A percentile compares a stretch with the other conserved stretches of the same genome.
Conservation (phyloP, 2,797 vertebrate genomes). For the Staurois parvus region DNA sequence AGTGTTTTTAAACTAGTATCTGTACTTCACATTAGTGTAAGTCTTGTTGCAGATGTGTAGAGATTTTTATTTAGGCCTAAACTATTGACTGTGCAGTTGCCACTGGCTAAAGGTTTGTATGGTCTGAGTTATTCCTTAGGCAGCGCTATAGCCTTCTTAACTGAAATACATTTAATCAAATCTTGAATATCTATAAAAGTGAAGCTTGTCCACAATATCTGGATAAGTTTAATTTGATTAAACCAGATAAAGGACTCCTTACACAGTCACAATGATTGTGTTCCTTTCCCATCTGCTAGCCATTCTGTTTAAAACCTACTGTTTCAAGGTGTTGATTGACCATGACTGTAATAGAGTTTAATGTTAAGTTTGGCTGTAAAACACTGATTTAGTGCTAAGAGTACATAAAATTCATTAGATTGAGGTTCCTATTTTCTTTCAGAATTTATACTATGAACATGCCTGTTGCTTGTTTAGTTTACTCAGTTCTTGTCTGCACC, state of each 20-base stretch:
- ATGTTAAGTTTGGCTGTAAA: neutral
- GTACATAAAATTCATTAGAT: neutral
- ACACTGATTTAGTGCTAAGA: neutral
- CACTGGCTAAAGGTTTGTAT: too few species aligned
- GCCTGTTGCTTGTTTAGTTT: neutral
- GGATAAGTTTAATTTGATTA: too few species aligned
- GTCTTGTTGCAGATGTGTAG: neutral
- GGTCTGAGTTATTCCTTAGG: too few species aligned
- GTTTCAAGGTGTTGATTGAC: too few species aligned
- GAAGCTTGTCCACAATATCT: too few species aligned
- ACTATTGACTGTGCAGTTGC: too few species aligned
- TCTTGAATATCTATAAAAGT: too few species aligned
- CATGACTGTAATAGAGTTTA: neutral
- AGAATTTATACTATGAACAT: neutral
- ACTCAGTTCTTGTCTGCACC: neutral
- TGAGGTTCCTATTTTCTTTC: neutral
- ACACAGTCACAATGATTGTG: neutral
- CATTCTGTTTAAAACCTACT: too few species aligned
- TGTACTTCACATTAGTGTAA: too few species aligned
- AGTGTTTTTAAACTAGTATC: neutral
- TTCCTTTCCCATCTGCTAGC: too few species aligned
- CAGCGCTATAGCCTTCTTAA: too few species aligned
- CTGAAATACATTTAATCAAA: neutral
- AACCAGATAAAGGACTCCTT: too few species aligned
- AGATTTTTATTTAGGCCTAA: neutral